These are phyloP conservation scores for Vanessa tameamea DNA, from an alignment of 1,140 invertebrate genomes.

Conservation along the genomic window DNA sequence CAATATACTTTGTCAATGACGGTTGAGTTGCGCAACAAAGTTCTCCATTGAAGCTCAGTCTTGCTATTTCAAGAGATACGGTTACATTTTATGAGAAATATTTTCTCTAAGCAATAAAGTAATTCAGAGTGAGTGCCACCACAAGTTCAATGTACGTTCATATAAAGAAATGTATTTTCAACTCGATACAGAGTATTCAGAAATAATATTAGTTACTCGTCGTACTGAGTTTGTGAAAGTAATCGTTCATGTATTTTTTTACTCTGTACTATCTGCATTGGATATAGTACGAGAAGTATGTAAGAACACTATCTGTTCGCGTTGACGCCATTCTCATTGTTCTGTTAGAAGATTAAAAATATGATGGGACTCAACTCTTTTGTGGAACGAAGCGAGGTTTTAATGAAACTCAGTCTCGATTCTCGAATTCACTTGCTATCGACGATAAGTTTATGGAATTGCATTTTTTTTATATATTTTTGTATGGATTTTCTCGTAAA, in stretches of 20 bases:
- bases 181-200: not conserved
- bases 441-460: slow-evolving; percentile 3
- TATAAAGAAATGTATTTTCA: not conserved
- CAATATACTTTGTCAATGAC: slow-evolving; percentile 8
- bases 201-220: not conserved
- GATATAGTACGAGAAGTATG: not conserved
- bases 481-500: no score
- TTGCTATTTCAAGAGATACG: slow-evolving; percentile 1
- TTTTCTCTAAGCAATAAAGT: slow-evolving; percentile 21
- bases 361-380: slow-evolving; percentile 28
- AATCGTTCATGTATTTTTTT: not conserved
- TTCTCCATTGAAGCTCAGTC: not conserved
- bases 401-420: slow-evolving; percentile 37
- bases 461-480: slow-evolving; percentile 27
- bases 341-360: slow-evolving; percentile 43
- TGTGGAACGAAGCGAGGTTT: slow-evolving; percentile 18
- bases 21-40: slow-evolving; percentile 7
- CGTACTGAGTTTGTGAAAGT: not conserved
- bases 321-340: slow-evolving; percentile 25
- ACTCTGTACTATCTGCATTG: not conserved
- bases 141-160: slow-evolving; percentile 1
- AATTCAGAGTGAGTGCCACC: slow-evolving; percentile 11
- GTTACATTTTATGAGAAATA: slow-evolving; percentile 16
- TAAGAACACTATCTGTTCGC: slow-evolving; percentile 1
- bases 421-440: slow-evolving; percentile 24